Conservation (phyloP, 37 sponge, comb jelly and placozoan species). For the Agelas oroides region DNA sequence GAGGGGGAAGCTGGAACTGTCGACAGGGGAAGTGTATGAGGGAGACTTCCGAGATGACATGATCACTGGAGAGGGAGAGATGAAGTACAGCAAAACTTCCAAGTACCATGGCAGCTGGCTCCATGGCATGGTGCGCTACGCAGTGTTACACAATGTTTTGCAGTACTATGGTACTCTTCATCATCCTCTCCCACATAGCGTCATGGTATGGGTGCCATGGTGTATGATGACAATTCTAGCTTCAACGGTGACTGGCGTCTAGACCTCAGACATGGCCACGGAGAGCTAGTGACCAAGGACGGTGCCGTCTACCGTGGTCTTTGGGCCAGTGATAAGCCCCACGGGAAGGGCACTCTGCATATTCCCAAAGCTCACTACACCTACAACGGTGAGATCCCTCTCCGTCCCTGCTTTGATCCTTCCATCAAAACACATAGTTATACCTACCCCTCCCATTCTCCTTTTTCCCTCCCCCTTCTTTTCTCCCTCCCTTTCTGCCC, state of each 20-base stretch:
- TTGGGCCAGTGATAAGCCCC: conserved; percentile 80
- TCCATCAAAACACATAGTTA: too few relatives aligned
- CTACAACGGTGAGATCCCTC: conserved; percentile 38
- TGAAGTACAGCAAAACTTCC: conserved; percentile 61
- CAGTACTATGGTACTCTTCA: too few relatives aligned
- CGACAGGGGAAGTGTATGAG: conserved; percentile 67
- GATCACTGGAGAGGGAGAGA: conserved; percentile 88
- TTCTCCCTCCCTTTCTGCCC: not conserved
- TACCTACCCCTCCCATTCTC: too few relatives aligned
- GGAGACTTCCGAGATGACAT: conserved; percentile 67
- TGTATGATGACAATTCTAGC: conserved; percentile 69
- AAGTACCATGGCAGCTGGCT: conserved; percentile 87
- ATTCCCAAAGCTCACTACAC: conserved; percentile 33
- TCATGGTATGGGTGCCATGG: conserved; percentile 83
- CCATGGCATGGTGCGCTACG: conserved; percentile 56
- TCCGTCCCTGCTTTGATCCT: not conserved
- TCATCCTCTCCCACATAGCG: conserved; percentile 37
- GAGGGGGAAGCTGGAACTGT: conserved; percentile 56
- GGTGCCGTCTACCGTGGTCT: conserved; percentile 78
- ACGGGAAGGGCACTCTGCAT: conserved; percentile 54
- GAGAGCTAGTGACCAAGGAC: conserved; percentile 66
- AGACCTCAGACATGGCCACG: conserved; percentile 83
- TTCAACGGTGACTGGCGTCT: conserved; percentile 86
- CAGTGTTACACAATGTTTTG: too few relatives aligned
- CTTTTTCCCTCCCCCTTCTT: too few relatives aligned